These are phyloP conservation scores for Micromesistius poutassou DNA, from an alignment of 2,797 vertebrate genomes.

Conservation along the genomic window DNA sequence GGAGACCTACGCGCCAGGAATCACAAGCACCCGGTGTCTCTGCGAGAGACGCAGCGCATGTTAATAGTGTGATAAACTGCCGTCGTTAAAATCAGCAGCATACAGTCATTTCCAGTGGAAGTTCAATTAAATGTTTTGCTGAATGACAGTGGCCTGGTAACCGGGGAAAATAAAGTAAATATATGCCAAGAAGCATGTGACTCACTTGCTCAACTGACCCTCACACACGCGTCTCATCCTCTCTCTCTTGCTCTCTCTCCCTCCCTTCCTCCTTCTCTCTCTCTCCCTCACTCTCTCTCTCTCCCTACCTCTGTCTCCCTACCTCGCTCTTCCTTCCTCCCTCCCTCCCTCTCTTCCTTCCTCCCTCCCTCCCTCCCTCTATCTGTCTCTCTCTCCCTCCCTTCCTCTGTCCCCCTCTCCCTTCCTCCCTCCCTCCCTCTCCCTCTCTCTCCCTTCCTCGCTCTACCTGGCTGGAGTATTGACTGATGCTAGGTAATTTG, in stretches of 20 bases:
- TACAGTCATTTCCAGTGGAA: no score
- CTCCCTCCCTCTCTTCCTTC: conserved; percentile 18
- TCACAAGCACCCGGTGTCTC: no score
- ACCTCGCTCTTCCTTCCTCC: conserved; percentile 5
- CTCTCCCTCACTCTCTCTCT: not conserved
- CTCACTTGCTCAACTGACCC: not conserved
- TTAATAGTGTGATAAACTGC: not conserved
- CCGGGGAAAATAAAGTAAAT: not conserved
- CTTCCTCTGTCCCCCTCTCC: conserved; percentile 17
- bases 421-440: conserved; percentile 22
- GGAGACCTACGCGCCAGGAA: no score
- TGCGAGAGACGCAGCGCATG: not conserved
- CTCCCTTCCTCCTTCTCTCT: no score
- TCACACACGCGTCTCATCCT: no score
- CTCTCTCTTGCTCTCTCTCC: no score
- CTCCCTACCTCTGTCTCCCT: not conserved
- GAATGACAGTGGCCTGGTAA: no score
- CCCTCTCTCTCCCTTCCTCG: conserved; percentile 27
- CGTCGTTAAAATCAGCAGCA: not conserved
- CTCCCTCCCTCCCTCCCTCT: conserved; percentile 13
- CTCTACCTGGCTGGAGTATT: conserved; percentile 28
- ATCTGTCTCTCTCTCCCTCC: conserved; percentile 30
- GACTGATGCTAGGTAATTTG: conserved; percentile 53
- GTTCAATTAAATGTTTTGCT: no score
- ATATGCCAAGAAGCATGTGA: not conserved